Conservation (phyloP, 2,888 invertebrate genomes). For the Lasioglossum marginatum region DNA sequence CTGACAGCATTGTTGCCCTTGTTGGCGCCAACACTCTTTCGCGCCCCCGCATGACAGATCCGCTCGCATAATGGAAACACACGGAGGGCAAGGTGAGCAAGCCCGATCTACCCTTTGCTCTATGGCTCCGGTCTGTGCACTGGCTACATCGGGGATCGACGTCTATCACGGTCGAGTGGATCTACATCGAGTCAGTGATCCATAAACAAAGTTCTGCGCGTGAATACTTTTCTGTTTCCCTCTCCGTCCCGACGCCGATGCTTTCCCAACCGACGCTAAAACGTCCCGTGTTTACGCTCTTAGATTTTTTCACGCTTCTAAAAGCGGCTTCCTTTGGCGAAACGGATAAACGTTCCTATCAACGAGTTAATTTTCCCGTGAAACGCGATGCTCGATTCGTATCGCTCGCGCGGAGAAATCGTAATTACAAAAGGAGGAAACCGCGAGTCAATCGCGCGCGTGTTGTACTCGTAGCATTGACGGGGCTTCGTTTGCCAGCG, state of each 20-base stretch:
- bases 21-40: conserved; percentile 61
- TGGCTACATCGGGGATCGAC: conserved; percentile 59
- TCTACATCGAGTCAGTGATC: conserved; percentile 54
- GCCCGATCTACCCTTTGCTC: conserved; percentile 67
- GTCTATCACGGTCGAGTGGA: conserved; percentile 58
- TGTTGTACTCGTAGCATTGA: conserved; percentile 27
- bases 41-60: conserved; percentile 46
- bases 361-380: conserved; percentile 45
- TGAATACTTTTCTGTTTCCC: conserved; percentile 19
- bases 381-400: conserved; percentile 39
- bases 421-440: conserved; percentile 57
- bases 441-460: conserved; percentile 44
- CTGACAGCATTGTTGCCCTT: conserved; percentile 70
- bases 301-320: no score
- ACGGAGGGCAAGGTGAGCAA: conserved; percentile 59
- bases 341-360: conserved; percentile 39
- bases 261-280: conserved; percentile 13
- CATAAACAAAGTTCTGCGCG: conserved; percentile 50
- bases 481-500: conserved; percentile 37
- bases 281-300: background rate
- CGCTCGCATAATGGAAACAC: conserved; percentile 65
- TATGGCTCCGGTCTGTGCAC: conserved; percentile 43
- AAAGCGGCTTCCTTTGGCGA: background rate
- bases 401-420: conserved; percentile 45
- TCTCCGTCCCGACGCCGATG: background rate